A percentile compares a stretch with the other conserved stretches of the same genome.
phyloP scores from a whole-genome alignment of 2,888 invertebrate genomes.

The Magallana nippona region DNA sequence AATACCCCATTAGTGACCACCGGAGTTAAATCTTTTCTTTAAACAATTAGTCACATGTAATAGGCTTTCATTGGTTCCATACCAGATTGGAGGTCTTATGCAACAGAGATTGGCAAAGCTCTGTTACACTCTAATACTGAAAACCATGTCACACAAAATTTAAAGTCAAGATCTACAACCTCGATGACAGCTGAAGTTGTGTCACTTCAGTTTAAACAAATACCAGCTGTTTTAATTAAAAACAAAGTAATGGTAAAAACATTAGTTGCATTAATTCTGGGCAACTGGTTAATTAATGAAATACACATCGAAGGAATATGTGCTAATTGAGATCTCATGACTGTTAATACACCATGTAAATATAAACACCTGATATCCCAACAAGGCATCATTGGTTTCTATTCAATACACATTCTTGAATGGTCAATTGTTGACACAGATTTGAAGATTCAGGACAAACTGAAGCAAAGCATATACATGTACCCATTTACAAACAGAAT shows the following conservation, averaged over 20 bases:
- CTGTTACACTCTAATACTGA: neutral
- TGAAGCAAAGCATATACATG: too few relatives aligned
- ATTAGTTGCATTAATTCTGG: neutral
- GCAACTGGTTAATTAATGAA: too few relatives aligned
- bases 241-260: neutral
- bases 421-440: too few relatives aligned
- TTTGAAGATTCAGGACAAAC: too few relatives aligned
- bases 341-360: too few relatives aligned
- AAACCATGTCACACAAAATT: constrained; percentile 20
- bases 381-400: too few relatives aligned
- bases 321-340: too few relatives aligned
- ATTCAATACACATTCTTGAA: too few relatives aligned
- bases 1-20: neutral
- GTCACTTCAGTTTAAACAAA: neutral
- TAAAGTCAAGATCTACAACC: neutral
- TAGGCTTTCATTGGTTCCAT: neutral
- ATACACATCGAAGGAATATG: too few relatives aligned
- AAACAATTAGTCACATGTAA: neutral
- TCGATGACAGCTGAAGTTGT: neutral
- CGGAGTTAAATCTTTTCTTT: neutral
- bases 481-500: too few relatives aligned
- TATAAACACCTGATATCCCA: too few relatives aligned
- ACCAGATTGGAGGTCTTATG: constrained; percentile 17
- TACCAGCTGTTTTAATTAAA: neutral
- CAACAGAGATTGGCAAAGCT: neutral